Percentiles rank a stretch among this genome's conserved stretches.
Evolutionary conservation across 2,797 vertebrate genomes (phyloP).

Genomic region (Diglossa cyanea): DNA sequence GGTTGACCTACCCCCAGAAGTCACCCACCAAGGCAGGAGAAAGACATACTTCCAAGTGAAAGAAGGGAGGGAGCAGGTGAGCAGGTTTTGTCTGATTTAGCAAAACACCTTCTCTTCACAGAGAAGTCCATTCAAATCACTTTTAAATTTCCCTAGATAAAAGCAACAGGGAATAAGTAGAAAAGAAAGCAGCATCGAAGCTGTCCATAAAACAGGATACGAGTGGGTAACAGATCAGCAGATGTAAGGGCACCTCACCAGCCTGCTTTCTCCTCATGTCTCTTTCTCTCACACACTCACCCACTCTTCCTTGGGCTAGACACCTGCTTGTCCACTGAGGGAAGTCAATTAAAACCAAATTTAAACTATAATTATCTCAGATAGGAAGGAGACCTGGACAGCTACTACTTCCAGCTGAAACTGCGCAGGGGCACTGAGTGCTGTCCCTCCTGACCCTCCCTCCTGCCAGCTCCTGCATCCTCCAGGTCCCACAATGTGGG

Average conservation of each 20-base stretch:
- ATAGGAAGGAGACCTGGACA: neutral
- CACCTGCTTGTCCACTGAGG: neutral
- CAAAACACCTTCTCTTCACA: neutral
- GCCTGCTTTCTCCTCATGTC: neutral
- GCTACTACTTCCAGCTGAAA: neutral
- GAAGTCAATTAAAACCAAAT: neutral
- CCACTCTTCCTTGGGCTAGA: neutral
- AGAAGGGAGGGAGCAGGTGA: neutral
- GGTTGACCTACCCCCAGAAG: neutral
- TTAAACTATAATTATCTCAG: neutral
- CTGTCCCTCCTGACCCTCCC: neutral
- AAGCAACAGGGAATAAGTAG: neutral
- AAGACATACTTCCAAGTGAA: neutral
- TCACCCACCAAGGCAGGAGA: neutral
- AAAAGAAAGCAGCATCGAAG: neutral
- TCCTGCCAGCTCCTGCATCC: accelerated
- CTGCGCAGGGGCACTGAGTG: accelerated
- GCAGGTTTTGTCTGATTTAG: neutral
- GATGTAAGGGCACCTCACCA: neutral
- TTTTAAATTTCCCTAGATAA: neutral
- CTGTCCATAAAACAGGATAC: neutral
- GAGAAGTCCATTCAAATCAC: neutral
- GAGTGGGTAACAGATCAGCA: neutral
- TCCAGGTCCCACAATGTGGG: neutral
- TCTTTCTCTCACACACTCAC: neutral